A percentile compares a stretch with the other conserved stretches of the same genome.
These are phyloP conservation scores for Trichogramma dendrolimi DNA, from an alignment of 2,888 invertebrate species.

Conservation along the genomic window DNA sequence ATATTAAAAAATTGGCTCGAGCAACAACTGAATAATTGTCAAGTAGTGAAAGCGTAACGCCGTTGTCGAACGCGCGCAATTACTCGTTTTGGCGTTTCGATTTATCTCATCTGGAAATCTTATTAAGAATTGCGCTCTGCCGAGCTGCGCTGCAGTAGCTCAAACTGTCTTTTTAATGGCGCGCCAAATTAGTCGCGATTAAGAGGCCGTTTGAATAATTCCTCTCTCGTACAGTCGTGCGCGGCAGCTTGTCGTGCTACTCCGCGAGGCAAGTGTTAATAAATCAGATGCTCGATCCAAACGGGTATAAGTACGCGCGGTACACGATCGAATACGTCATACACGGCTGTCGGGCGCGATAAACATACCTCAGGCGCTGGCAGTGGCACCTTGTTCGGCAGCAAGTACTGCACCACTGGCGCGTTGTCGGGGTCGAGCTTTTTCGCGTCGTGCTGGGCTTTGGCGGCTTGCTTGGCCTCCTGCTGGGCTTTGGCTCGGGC, in stretches of 20 bases:
- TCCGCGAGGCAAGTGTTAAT: no score
- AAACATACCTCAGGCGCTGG: conserved; percentile 30
- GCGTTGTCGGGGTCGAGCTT: conserved; percentile 42
- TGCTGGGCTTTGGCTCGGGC: conserved; percentile 43
- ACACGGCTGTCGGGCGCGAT: not conserved
- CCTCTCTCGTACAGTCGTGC: no score
- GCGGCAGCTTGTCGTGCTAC: no score
- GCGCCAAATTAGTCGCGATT: not conserved
- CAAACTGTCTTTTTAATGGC: not conserved
- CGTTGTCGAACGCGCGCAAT: not conserved
- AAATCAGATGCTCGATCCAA: no score
- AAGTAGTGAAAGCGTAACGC: not conserved
- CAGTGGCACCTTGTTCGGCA: conserved; percentile 36
- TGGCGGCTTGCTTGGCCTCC: conserved; percentile 43
- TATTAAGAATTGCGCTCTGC: not conserved
- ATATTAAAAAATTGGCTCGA: no score
- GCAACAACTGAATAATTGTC: no score
- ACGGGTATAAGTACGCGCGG: no score
- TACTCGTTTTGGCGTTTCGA: conserved; percentile 2
- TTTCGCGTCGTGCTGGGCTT: conserved; percentile 42
- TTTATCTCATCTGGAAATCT: conserved; percentile 1
- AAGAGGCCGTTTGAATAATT: not conserved
- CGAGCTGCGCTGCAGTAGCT: not conserved
- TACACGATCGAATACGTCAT: not conserved
- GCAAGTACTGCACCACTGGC: conserved; percentile 44